A percentile compares a stretch with the other conserved stretches of the same genome.
These are phyloP conservation scores for Dexiosoma caninum DNA, from an alignment of 2,888 invertebrate genomes.

Conservation along the genomic window DNA sequence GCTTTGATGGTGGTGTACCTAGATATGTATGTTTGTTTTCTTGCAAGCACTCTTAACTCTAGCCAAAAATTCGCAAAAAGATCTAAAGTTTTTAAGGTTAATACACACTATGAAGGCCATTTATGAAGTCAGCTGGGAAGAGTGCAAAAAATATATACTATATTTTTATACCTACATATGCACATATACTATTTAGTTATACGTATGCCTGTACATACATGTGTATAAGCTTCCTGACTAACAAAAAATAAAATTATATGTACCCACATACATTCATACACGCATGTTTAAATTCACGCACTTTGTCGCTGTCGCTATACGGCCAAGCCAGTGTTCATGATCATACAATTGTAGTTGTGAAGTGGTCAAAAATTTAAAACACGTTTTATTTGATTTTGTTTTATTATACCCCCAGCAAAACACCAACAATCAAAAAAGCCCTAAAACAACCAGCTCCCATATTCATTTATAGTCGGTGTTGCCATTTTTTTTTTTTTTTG, in stretches of 20 bases:
- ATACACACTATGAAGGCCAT: conserved; percentile 74
- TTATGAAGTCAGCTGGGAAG: background rate
- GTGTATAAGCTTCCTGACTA: conserved; percentile 26
- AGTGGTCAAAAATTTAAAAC: conserved; percentile 5
- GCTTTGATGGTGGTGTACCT: background rate
- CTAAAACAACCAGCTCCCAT: conserved; percentile 2
- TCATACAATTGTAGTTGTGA: background rate
- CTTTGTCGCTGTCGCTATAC: background rate
- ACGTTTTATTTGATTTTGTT: background rate
- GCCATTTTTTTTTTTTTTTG: no score
- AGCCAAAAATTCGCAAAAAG: background rate
- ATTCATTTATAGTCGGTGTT: no score
- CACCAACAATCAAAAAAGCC: background rate
- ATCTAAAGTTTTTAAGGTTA: conserved; percentile 68
- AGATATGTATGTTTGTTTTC: no score
- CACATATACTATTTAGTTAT: no score
- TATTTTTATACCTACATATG: background rate
- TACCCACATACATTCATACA: background rate
- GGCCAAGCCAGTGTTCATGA: background rate
- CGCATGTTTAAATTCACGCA: conserved; percentile 29
- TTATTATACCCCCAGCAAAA: background rate
- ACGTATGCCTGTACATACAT: no score
- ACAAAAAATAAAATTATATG: conserved; percentile 20
- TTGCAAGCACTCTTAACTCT: no score
- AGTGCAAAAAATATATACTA: background rate